A percentile compares a stretch with the other conserved stretches of the same genome.
Conservation (phyloP, 2,888 invertebrate genomes). For the Andrena bicolor region DNA sequence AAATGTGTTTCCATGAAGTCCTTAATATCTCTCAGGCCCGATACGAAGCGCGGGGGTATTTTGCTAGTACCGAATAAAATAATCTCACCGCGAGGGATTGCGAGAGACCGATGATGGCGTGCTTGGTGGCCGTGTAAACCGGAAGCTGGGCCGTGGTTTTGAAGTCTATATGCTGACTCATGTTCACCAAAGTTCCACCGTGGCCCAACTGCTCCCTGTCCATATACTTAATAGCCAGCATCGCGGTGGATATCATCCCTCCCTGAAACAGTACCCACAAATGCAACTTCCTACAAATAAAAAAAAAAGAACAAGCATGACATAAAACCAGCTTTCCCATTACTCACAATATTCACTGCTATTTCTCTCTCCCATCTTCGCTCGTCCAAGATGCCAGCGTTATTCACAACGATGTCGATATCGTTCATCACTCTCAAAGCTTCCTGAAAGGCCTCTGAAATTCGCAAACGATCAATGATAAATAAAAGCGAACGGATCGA, state of each 20-base stretch:
- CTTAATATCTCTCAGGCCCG: no score
- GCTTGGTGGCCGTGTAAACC: slow-evolving; percentile 87
- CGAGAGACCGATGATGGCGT: slow-evolving; percentile 80
- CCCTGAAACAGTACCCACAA: slow-evolving; percentile 62
- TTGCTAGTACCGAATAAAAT: not conserved
- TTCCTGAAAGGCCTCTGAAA: slow-evolving; percentile 90
- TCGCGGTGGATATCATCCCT: slow-evolving; percentile 80
- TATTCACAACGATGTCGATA: slow-evolving; percentile 92
- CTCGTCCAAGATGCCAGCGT: slow-evolving; percentile 92
- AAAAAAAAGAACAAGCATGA: not conserved
- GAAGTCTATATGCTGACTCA: slow-evolving; percentile 87
- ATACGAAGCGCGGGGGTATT: no score
- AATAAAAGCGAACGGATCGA: not conserved
- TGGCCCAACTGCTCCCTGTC: slow-evolving; percentile 84
- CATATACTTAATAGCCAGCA: slow-evolving; percentile 83
- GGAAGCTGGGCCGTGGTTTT: slow-evolving; percentile 84
- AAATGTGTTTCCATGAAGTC: no score
- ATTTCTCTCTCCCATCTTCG: slow-evolving; percentile 91
- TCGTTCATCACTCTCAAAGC: slow-evolving; percentile 89
- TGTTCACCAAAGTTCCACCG: slow-evolving; percentile 89
- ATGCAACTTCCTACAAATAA: not conserved
- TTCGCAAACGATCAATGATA: slow-evolving; percentile 41
- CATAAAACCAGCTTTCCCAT: slow-evolving; percentile 53
- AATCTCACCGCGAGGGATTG: slow-evolving; percentile 74
- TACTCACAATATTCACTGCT: slow-evolving; percentile 91